phyloP scores from a whole-genome alignment of 2,888 invertebrate species.

The Deilephila porcellus region DNA sequence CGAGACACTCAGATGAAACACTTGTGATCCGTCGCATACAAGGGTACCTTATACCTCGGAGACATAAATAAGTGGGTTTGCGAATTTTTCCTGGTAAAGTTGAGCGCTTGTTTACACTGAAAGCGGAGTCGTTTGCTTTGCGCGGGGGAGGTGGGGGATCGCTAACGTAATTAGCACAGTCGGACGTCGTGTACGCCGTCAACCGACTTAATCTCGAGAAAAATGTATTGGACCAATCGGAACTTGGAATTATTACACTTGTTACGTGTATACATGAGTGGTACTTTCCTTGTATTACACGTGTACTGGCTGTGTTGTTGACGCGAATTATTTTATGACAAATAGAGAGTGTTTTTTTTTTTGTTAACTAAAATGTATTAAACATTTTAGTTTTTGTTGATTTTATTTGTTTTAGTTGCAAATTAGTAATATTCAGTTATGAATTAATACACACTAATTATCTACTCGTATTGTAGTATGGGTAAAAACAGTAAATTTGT shows the following conservation, averaged over 20 bases:
- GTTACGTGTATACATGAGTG: neutral
- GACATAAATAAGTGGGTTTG: slow-evolving; percentile 78
- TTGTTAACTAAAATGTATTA: too few species aligned
- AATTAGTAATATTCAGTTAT: too few species aligned
- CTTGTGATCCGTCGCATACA: slow-evolving; percentile 39
- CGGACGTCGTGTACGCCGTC: slow-evolving; percentile 62
- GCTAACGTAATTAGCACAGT: slow-evolving; percentile 79
- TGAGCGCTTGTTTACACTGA: slow-evolving; percentile 79
- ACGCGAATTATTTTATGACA: too few species aligned
- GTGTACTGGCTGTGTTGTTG: too few species aligned
- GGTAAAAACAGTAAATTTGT: too few species aligned
- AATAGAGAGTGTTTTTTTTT: too few species aligned
- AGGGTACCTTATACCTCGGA: slow-evolving; percentile 66
- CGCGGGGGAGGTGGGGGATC: slow-evolving; percentile 58
- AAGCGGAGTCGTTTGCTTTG: slow-evolving; percentile 80
- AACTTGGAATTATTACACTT: slow-evolving; percentile 5
- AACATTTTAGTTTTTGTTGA: too few species aligned
- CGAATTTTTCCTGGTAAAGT: slow-evolving; percentile 79
- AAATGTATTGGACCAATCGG: slow-evolving; percentile 53
- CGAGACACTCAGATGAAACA: slow-evolving; percentile 7
- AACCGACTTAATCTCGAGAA: slow-evolving; percentile 61
- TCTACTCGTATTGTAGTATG: too few species aligned
- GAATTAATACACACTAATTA: too few species aligned
- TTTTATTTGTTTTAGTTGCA: too few species aligned
- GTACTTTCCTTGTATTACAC: neutral